These are phyloP conservation scores for Hippasteria phrygiana DNA, from an alignment of 53 echinoderm and acorn worm genomes.

Conservation along the genomic window DNA sequence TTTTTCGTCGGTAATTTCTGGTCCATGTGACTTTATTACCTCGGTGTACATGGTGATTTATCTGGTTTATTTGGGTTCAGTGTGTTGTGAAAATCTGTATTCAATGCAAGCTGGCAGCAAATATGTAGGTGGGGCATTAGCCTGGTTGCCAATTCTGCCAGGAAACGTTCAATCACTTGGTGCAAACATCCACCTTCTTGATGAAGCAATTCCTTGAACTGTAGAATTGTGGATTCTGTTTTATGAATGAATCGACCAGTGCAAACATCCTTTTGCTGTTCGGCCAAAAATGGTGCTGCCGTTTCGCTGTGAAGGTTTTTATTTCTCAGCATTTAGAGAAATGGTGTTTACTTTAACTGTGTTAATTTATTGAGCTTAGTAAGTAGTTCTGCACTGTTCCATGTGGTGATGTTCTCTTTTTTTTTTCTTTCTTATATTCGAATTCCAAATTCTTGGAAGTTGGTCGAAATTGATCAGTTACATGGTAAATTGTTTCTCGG, in stretches of 20 bases:
- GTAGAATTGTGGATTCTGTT: not conserved
- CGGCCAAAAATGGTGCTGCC: slow-evolving; percentile 56
- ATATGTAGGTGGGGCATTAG: not conserved
- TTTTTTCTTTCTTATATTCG: slow-evolving; percentile 14
- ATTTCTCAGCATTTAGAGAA: slow-evolving; percentile 23
- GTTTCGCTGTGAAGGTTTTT: slow-evolving; percentile 23
- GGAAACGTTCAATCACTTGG: not conserved
- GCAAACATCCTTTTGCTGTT: slow-evolving; percentile 4
- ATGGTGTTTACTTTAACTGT: slow-evolving; percentile 15
- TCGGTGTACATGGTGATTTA: slow-evolving; percentile 21
- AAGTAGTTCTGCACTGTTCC: slow-evolving; percentile 26
- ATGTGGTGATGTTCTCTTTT: slow-evolving; percentile 31
- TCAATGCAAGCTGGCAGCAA: slow-evolving; percentile 67
- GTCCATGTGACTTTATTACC: slow-evolving; percentile 24
- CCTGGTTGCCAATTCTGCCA: not conserved
- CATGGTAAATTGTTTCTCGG: not conserved
- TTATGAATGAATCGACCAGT: not conserved
- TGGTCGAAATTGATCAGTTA: not conserved
- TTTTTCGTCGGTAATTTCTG: slow-evolving; percentile 3
- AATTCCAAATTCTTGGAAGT: slow-evolving; percentile 38
- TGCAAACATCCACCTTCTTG: slow-evolving; percentile 7
- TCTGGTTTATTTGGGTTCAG: not conserved
- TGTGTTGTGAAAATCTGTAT: slow-evolving; percentile 37
- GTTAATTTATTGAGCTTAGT: slow-evolving; percentile 53
- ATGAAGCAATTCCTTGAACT: not conserved